phyloP scores from a whole-genome alignment of 2,888 invertebrate species.

The Drymonia ruficornis region DNA sequence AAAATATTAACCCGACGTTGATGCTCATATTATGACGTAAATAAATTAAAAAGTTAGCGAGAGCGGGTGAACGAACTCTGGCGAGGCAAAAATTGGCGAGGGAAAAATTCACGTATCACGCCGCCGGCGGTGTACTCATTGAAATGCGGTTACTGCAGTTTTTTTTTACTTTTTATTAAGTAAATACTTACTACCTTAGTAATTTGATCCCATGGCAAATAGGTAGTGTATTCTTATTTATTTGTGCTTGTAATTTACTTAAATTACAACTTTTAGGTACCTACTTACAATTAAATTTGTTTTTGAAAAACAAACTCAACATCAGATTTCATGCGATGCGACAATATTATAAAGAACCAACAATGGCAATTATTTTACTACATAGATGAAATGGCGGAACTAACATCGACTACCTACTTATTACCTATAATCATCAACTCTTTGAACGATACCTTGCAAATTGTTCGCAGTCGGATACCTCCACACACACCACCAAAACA shows the following conservation, averaged over 20 bases:
- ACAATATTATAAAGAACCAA: too few relatives aligned
- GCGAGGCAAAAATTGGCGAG: slow-evolving; percentile 44
- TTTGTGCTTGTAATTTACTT: neutral
- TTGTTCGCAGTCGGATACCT: too few relatives aligned
- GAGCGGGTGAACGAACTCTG: slow-evolving; percentile 55
- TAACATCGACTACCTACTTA: too few relatives aligned
- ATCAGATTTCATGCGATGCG: too few relatives aligned
- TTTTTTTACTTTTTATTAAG: slow-evolving; percentile 16
- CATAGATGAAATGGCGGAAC: too few relatives aligned
- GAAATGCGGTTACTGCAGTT: slow-evolving; percentile 27
- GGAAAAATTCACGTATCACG: slow-evolving; percentile 26
- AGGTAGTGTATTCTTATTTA: neutral
- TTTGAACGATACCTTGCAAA: too few relatives aligned
- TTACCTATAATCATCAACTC: too few relatives aligned
- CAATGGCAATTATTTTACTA: too few relatives aligned
- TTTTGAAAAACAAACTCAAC: too few relatives aligned
- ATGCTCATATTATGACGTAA: slow-evolving; percentile 42
- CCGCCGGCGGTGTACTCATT: slow-evolving; percentile 15
- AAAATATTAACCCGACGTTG: slow-evolving; percentile 16
- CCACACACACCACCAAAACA: neutral
- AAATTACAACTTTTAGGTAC: too few relatives aligned
- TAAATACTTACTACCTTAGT: neutral
- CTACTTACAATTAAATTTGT: too few relatives aligned
- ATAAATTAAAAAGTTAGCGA: slow-evolving; percentile 51
- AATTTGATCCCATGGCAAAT: neutral